phyloP scores from a whole-genome alignment of 1,140 invertebrate genomes.

The Streblospio benedicti region DNA sequence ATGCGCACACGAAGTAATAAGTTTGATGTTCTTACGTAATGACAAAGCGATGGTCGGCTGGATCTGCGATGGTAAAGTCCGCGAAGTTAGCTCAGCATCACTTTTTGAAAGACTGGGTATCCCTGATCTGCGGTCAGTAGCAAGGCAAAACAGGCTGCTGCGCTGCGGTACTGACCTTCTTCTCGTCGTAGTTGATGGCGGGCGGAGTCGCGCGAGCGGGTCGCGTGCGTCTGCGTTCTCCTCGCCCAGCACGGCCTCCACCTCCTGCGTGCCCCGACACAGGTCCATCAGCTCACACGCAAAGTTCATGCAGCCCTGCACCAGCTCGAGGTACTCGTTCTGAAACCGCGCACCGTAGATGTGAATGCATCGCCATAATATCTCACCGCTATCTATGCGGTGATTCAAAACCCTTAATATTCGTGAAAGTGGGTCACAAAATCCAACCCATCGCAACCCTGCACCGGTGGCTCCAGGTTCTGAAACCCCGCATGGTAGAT shows the following conservation, averaged over 20 bases:
- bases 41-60: too few relatives aligned
- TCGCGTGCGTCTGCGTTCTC: constrained; percentile 8
- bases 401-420: too few relatives aligned
- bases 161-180: constrained; percentile 8
- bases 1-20: too few relatives aligned
- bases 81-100: too few relatives aligned
- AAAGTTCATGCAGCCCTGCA: constrained; percentile 16
- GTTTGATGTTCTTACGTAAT: too few relatives aligned
- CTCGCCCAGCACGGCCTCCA: constrained; percentile 17
- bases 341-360: not conserved
- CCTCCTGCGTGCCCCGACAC: constrained; percentile 16
- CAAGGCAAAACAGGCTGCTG: too few relatives aligned
- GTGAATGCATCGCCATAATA: not conserved
- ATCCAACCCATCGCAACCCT: not conserved
- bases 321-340: constrained; percentile 10
- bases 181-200: constrained; percentile 18
- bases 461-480: not conserved
- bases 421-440: too few relatives aligned
- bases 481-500: not conserved
- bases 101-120: too few relatives aligned
- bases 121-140: too few relatives aligned
- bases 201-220: constrained; percentile 14
- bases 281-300: constrained; percentile 17
- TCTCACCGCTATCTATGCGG: not conserved
- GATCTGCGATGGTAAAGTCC: too few relatives aligned